phyloP scores from a whole-genome alignment of 64 coral and sea anemone species.

The Orbicella faveolata region DNA sequence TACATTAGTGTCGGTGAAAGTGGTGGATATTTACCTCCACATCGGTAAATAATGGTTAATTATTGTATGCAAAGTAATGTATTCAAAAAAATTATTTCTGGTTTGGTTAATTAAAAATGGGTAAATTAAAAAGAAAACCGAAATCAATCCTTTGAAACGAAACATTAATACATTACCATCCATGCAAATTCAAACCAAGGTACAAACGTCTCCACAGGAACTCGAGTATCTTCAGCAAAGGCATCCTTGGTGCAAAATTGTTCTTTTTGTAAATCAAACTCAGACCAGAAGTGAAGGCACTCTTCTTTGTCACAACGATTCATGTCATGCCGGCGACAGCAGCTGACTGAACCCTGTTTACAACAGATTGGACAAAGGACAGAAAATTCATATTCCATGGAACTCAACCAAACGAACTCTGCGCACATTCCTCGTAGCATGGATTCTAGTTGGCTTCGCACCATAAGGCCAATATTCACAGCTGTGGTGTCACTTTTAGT shows the following conservation, averaged over 20 bases:
- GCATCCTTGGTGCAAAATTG: neutral
- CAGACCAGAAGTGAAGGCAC: constrained; percentile 12
- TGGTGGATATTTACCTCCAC: too few species aligned
- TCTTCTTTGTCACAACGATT: neutral
- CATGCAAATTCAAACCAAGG: neutral
- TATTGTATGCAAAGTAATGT: too few species aligned
- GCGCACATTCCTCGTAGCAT: neutral
- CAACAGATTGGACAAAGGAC: constrained; percentile 27
- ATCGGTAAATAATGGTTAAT: too few species aligned
- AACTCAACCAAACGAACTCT: neutral
- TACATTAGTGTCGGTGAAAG: too few species aligned
- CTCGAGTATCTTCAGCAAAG: neutral
- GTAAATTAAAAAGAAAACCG: too few species aligned
- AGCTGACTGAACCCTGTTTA: neutral
- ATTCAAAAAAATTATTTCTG: too few species aligned
- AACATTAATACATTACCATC: too few species aligned
- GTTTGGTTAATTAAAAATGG: too few species aligned
- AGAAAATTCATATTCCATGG: constrained; percentile 18
- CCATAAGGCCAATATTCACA: too few species aligned
- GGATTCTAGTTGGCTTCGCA: too few species aligned
- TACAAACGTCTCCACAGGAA: neutral
- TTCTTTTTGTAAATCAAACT: neutral
- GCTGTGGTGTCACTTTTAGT: too few species aligned
- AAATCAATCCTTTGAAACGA: too few species aligned
- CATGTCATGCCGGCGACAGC: neutral